Percentiles rank a stretch among this genome's conserved stretches.
Evolutionary conservation across 2,888 invertebrate genomes (phyloP).

Genomic region (Epiperipatus broadwayi): DNA sequence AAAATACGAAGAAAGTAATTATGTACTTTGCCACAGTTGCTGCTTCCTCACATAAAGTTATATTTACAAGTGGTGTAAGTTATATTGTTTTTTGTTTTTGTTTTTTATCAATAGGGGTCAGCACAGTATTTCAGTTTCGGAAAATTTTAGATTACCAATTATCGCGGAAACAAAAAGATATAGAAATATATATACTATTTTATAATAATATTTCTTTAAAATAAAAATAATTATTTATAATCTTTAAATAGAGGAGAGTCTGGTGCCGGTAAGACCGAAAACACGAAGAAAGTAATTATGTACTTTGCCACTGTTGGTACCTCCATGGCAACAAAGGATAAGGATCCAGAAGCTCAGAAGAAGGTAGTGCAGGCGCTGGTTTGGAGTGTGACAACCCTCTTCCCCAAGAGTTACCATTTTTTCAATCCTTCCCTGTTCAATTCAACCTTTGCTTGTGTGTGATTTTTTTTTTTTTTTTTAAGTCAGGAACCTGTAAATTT

Average conservation of each 20-base stretch:
- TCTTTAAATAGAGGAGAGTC: constrained; percentile 61
- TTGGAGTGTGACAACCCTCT: not conserved
- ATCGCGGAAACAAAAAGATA: not conserved
- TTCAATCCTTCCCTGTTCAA: not conserved
- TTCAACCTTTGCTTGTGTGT: no score
- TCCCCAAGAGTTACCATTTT: not conserved
- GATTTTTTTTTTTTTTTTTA: no score
- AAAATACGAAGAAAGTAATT: constrained; percentile 35
- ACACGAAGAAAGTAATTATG: constrained; percentile 99
- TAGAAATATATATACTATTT: no score
- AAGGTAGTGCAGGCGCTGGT: no score
- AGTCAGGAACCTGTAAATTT: no score
- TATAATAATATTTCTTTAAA: constrained; percentile 4
- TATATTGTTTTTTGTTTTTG: not conserved
- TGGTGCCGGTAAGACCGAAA: constrained; percentile 99
- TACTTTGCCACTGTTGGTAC: constrained; percentile 67
- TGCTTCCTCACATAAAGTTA: constrained; percentile 18
- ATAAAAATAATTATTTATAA: constrained; percentile 16
- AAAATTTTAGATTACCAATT: not conserved
- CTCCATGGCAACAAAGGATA: constrained; percentile 19
- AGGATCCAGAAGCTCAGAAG: constrained; percentile 18
- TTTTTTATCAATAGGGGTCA: not conserved
- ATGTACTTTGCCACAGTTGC: constrained; percentile 28
- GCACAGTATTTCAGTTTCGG: not conserved
- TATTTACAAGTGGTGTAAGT: constrained; percentile 20